A percentile compares a stretch with the other conserved stretches of the same genome.
These are phyloP conservation scores for Monodelphis domestica DNA, from an alignment of 2,797 vertebrate species.

Conservation along the genomic window DNA sequence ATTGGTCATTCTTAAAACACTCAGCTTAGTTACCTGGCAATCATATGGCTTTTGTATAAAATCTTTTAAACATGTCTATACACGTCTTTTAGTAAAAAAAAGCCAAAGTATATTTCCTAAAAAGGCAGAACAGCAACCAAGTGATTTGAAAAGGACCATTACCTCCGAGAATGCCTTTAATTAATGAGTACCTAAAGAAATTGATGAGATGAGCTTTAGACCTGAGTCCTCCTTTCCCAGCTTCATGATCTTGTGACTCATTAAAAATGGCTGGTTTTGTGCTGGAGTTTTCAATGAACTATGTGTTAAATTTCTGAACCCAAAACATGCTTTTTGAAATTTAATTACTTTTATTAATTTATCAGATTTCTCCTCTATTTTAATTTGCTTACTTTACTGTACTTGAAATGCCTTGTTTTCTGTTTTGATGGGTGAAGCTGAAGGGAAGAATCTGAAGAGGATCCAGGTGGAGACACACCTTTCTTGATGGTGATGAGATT, in stretches of 20 bases:
- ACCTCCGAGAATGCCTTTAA: neutral
- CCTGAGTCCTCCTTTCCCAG: neutral
- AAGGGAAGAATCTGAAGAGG: neutral
- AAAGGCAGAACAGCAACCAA: neutral
- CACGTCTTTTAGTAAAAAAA: neutral
- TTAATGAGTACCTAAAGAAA: no score
- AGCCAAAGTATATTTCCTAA: neutral
- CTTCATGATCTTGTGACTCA: neutral
- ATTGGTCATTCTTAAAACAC: constrained; percentile 72
- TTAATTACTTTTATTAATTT: constrained; percentile 78
- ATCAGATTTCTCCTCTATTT: constrained; percentile 81
- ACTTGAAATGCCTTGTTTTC: neutral
- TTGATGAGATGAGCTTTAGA: neutral
- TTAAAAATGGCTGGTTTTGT: neutral
- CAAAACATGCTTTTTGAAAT: constrained; percentile 70
- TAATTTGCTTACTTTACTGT: constrained; percentile 29
- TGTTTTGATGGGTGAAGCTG: neutral
- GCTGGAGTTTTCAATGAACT: constrained; percentile 59
- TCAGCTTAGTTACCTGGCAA: constrained; percentile 76
- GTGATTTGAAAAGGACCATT: neutral
- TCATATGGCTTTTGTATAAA: constrained; percentile 72
- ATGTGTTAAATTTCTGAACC: constrained; percentile 72
- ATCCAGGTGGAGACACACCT: neutral
- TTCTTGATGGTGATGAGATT: neutral
- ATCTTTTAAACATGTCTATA: neutral